Evolutionary conservation across 2,113 vertebrate species (phyloP).

Genomic region (Ploceus nigricollis): DNA sequence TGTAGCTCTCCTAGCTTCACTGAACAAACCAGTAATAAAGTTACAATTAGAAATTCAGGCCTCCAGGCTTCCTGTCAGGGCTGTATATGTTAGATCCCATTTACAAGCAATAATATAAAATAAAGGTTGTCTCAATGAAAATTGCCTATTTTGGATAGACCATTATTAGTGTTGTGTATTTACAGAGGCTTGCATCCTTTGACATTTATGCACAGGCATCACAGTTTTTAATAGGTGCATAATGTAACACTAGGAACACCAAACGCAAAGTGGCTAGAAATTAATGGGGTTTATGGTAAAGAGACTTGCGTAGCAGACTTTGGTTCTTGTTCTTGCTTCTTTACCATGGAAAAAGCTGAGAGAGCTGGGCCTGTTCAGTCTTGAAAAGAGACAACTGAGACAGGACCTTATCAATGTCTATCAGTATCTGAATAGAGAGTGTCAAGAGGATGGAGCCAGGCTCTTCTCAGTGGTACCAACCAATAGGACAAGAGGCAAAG

Average conservation of each 20-base stretch:
- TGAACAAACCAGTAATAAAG: not conserved
- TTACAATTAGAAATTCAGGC: not conserved
- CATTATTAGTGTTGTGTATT: not conserved
- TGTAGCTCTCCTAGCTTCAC: not conserved
- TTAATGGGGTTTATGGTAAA: not conserved
- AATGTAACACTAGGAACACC: not conserved
- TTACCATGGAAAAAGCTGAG: not conserved
- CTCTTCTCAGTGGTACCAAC: not conserved
- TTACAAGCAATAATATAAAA: not conserved
- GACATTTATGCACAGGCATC: not conserved
- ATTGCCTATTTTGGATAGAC: not conserved
- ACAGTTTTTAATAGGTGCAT: not conserved
- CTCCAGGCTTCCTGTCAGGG: not conserved
- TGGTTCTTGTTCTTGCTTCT: not conserved
- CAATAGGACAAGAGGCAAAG: not conserved
- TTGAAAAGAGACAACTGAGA: not conserved
- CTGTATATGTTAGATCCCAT: not conserved
- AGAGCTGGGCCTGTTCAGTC: not conserved
- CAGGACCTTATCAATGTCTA: not conserved
- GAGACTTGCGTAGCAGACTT: not conserved
- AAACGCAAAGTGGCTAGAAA: not conserved
- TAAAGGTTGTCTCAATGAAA: not conserved
- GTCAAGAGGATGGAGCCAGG: not conserved
- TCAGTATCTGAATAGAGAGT: not conserved
- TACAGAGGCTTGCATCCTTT: not conserved